Percentiles rank a stretch among this genome's conserved stretches.
phyloP scores from a whole-genome alignment of 2,113 vertebrate species.

The Mellivora capensis region DNA sequence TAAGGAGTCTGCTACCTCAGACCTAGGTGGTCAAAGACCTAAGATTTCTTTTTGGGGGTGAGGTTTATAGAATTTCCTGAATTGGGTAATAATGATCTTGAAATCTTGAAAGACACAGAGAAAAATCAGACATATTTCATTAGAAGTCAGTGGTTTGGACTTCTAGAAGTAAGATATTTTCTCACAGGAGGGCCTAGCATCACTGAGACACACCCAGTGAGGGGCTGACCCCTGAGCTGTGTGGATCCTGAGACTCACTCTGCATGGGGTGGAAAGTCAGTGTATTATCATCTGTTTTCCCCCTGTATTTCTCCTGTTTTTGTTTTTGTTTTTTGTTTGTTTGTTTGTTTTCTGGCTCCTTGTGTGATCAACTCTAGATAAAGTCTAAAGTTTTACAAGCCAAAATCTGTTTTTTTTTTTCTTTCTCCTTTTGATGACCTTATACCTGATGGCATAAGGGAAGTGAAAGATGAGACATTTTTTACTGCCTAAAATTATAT shows the following conservation, averaged over 20 bases:
- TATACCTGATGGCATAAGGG: neutral
- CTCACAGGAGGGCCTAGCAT: neutral
- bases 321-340: no score
- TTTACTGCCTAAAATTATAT: neutral
- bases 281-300: neutral
- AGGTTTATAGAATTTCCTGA: neutral
- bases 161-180: neutral
- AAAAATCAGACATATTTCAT: neutral
- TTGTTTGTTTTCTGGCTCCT: neutral
- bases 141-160: neutral
- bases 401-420: neutral
- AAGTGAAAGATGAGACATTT: neutral
- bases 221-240: fast-evolving
- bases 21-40: neutral
- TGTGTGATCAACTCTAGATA: neutral
- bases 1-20: neutral
- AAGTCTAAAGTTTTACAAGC: neutral
- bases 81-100: neutral
- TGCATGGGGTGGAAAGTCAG: no score
- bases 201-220: neutral
- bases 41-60: neutral
- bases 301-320: neutral
- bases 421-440: neutral
- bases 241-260: neutral
- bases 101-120: neutral